phyloP scores from a whole-genome alignment of 2,888 invertebrate species.

The Globia sparganii region DNA sequence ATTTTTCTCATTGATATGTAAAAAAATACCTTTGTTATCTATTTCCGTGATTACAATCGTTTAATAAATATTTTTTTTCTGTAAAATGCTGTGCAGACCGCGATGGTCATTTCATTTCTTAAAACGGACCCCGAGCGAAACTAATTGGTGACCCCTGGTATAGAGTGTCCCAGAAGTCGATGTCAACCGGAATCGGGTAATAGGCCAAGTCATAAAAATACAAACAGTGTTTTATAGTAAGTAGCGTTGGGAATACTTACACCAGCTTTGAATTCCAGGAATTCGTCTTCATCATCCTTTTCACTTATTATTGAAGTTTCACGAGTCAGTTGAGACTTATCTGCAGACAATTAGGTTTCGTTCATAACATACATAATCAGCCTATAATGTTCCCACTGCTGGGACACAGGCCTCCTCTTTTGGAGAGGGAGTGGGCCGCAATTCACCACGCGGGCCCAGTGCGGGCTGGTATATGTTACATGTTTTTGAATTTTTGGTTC shows the following conservation, averaged over 20 bases:
- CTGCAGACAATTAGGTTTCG: slow-evolving; percentile 66
- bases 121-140: too few species aligned
- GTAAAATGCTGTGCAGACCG: too few species aligned
- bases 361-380: not conserved
- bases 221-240: not conserved
- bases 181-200: too few species aligned
- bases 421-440: not conserved
- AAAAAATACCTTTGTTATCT: too few species aligned
- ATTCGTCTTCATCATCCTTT: slow-evolving; percentile 80
- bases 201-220: too few species aligned
- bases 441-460: too few species aligned
- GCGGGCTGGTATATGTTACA: not conserved
- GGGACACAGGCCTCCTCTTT: not conserved
- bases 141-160: too few species aligned
- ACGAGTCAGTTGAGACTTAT: slow-evolving; percentile 69
- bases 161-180: too few species aligned
- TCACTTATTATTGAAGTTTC: slow-evolving; percentile 79
- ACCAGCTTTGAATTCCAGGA: slow-evolving; percentile 62
- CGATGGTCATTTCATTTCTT: too few species aligned
- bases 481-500: not conserved
- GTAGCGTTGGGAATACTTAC: slow-evolving; percentile 32
- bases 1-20: too few species aligned
- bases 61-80: too few species aligned
- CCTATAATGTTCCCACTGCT: not conserved
- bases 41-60: too few species aligned